Evolutionary conservation across 2,888 invertebrate genomes (phyloP).

Genomic region (Ceratothoa steindachneri): DNA sequence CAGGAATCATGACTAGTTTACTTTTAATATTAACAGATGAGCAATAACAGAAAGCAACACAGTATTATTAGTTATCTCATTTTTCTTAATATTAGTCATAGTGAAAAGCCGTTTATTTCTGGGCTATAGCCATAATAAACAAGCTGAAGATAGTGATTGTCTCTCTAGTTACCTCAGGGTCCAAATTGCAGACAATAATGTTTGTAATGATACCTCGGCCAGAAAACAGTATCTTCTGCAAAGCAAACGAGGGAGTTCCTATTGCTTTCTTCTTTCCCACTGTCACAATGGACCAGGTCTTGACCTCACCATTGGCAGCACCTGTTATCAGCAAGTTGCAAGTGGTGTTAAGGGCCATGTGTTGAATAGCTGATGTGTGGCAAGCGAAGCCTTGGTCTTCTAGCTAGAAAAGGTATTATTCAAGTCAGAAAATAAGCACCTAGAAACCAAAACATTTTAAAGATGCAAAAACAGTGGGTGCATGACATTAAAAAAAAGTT

Average conservation of each 20-base stretch:
- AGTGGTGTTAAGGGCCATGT: conserved; percentile 20
- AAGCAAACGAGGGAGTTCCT: conserved; percentile 24
- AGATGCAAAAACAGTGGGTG: no score
- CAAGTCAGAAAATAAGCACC: no score
- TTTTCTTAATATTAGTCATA: no score
- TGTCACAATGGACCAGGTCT: conserved; percentile 58
- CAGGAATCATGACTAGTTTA: no score
- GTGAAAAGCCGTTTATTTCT: no score
- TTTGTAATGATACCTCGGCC: conserved; percentile 40
- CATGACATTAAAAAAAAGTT: no score
- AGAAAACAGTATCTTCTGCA: conserved; percentile 24
- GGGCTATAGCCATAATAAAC: no score
- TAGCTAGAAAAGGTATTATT: not conserved
- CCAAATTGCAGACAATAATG: conserved; percentile 14
- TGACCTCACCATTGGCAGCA: conserved; percentile 77
- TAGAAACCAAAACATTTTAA: no score
- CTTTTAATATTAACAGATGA: no score
- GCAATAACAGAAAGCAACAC: no score
- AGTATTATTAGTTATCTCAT: no score
- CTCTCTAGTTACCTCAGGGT: conserved; percentile 27
- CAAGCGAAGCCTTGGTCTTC: conserved; percentile 19
- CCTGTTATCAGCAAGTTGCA: conserved; percentile 59
- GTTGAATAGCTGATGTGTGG: conserved; percentile 28
- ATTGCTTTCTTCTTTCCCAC: not conserved
- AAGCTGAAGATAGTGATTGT: no score